phyloP scores from a whole-genome alignment of 2,888 invertebrate genomes.

The Microctonus aethiopoides region DNA sequence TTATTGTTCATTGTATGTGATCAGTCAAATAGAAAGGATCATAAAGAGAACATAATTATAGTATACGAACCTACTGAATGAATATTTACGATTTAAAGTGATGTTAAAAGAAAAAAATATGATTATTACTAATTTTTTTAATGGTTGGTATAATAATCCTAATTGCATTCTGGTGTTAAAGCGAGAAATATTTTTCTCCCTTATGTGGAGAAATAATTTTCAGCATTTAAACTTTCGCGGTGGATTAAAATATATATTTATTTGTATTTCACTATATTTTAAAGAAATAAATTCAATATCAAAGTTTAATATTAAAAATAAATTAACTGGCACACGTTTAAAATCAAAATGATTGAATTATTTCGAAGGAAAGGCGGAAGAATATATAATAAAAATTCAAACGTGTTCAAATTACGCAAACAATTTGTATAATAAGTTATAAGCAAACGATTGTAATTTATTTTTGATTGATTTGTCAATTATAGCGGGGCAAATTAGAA shows the following conservation, averaged over 20 bases:
- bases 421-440: not conserved
- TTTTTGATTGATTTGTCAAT: slow-evolving; percentile 23
- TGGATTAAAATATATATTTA: not conserved
- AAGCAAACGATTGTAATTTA: slow-evolving; percentile 45
- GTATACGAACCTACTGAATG: not conserved
- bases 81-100: not conserved
- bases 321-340: not conserved
- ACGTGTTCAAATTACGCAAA: slow-evolving; percentile 22
- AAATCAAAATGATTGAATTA: not conserved
- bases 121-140: too few relatives aligned
- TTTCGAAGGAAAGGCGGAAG: slow-evolving; percentile 39
- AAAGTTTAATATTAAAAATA: not conserved
- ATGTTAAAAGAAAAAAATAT: not conserved
- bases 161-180: not conserved
- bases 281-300: not conserved
- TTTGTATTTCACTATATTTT: not conserved
- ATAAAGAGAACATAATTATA: not conserved
- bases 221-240: not conserved
- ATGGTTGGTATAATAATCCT: too few relatives aligned
- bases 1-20: not conserved
- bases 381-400: slow-evolving; percentile 8
- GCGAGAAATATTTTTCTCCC: not conserved
- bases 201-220: not conserved
- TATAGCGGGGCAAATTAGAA: slow-evolving; percentile 45
- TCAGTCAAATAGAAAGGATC: not conserved